A percentile compares a stretch with the other conserved stretches of the same genome.
These are phyloP conservation scores for Sinonovacula constricta DNA, from an alignment of 1,140 invertebrate species.

Conservation along the genomic window DNA sequence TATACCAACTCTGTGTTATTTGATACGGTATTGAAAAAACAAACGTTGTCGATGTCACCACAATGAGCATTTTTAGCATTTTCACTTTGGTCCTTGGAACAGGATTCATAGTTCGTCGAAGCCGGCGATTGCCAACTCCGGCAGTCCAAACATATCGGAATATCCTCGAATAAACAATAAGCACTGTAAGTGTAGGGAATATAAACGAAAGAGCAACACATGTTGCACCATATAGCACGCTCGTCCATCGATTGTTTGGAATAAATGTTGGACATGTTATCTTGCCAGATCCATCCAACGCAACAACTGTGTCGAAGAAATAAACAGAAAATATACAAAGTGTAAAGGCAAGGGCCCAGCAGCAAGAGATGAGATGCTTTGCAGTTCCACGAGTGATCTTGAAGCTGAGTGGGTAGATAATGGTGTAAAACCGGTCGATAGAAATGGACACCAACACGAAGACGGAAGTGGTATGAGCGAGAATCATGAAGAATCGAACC, in stretches of 20 bases:
- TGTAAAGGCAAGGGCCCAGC: slow-evolving; percentile 56
- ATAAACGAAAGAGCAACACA: slow-evolving; percentile 52
- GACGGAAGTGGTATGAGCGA: slow-evolving; percentile 49
- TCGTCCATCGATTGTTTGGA: slow-evolving; percentile 46
- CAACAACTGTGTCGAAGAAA: slow-evolving; percentile 55
- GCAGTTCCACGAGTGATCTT: slow-evolving; percentile 70
- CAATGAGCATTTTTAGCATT: slow-evolving; percentile 71
- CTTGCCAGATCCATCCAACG: not conserved
- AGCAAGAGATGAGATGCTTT: slow-evolving; percentile 62
- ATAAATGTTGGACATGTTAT: slow-evolving; percentile 60
- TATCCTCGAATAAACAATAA: slow-evolving; percentile 56
- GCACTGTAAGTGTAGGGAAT: slow-evolving; percentile 53
- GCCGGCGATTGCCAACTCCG: slow-evolving; percentile 45
- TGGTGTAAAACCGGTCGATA: slow-evolving; percentile 73
- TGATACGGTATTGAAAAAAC: slow-evolving; percentile 55
- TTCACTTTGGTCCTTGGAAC: slow-evolving; percentile 72
- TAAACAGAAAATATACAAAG: slow-evolving; percentile 58
- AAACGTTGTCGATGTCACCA: slow-evolving; percentile 52
- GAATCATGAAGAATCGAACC: slow-evolving; percentile 63
- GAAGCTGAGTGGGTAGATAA: slow-evolving; percentile 73
- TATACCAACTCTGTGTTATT: slow-evolving; percentile 58
- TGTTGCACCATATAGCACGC: slow-evolving; percentile 54
- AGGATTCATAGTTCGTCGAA: slow-evolving; percentile 63
- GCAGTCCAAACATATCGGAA: slow-evolving; percentile 64
- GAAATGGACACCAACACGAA: slow-evolving; percentile 65